Percentiles rank a stretch among this genome's conserved stretches.
These are phyloP conservation scores for Notechis scutatus DNA, from an alignment of 2,113 vertebrate species.

Conservation along the genomic window DNA sequence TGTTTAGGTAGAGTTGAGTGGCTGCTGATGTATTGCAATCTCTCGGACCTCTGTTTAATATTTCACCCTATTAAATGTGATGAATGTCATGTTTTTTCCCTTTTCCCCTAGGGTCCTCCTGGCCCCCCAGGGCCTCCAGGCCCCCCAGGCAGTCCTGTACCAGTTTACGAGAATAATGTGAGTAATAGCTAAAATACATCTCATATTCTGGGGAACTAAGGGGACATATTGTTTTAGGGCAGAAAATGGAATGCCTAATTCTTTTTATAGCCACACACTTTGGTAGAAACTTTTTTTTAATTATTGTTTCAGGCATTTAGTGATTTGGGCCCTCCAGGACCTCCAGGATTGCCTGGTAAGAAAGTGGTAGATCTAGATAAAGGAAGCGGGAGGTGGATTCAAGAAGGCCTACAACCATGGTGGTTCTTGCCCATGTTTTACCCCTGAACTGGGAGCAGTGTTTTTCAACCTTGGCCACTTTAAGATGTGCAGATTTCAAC, in stretches of 20 bases:
- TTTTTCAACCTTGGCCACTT: neutral
- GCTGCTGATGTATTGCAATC: neutral
- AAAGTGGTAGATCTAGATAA: too few relatives aligned
- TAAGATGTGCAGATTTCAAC: neutral
- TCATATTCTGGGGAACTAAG: neutral
- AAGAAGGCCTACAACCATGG: neutral
- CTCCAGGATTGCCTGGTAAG: constrained; percentile 59
- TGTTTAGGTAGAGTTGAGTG: neutral
- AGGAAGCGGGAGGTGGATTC: accelerated
- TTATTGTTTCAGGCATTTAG: constrained; percentile 51
- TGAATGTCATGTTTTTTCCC: neutral
- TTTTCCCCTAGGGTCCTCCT: constrained; percentile 51
- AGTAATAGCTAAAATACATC: neutral
- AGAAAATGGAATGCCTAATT: neutral
- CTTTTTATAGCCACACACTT: neutral
- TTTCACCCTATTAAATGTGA: neutral
- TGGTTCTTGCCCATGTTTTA: neutral
- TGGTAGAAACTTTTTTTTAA: neutral
- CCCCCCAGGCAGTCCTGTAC: constrained; percentile 41
- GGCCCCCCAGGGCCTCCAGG: constrained; percentile 79
- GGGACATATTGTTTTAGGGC: neutral
- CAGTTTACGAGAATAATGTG: constrained; percentile 46
- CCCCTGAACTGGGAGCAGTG: neutral
- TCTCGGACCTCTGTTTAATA: neutral
- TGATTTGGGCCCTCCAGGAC: constrained; percentile 50